Conservation (phyloP, 2,113 vertebrate species). For the Elachura formosa region DNA sequence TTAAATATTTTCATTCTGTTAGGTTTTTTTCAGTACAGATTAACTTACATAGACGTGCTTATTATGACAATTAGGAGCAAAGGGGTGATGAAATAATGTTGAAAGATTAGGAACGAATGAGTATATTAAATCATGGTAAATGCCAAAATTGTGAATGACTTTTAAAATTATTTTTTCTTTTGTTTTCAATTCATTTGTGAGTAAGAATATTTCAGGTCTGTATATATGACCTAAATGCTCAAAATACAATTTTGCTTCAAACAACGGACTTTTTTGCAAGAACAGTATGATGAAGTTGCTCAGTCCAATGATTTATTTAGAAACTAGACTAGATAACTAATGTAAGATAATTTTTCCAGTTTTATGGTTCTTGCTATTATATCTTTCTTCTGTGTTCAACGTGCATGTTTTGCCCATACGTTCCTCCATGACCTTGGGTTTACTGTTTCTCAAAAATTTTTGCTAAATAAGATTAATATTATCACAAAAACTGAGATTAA, state of each 20-base stretch:
- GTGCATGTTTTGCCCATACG: background rate
- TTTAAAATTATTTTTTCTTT: background rate
- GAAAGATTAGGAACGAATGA: background rate
- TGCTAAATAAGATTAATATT: background rate
- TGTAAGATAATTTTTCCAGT: background rate
- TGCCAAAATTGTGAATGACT: background rate
- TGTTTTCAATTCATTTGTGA: slow-evolving; percentile 41
- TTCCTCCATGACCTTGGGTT: background rate
- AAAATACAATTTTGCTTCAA: slow-evolving; percentile 65
- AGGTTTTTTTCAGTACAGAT: background rate
- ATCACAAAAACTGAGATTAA: background rate
- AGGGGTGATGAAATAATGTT: background rate
- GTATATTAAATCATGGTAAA: background rate
- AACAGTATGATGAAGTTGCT: background rate
- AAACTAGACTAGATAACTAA: background rate
- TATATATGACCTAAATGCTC: slow-evolving; percentile 51
- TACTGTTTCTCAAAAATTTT: background rate
- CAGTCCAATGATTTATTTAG: background rate
- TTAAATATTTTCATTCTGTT: slow-evolving; percentile 15
- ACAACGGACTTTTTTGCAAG: slow-evolving; percentile 52
- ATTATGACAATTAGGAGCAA: background rate
- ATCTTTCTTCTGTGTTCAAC: background rate
- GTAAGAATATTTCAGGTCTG: slow-evolving; percentile 53
- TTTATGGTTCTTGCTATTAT: background rate
- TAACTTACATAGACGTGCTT: background rate